Evolutionary conservation across 2,113 vertebrate genomes (phyloP), one percentile per base, ranked within the genome.

Genomic region (Cranoglanis bouderius): DNA sequence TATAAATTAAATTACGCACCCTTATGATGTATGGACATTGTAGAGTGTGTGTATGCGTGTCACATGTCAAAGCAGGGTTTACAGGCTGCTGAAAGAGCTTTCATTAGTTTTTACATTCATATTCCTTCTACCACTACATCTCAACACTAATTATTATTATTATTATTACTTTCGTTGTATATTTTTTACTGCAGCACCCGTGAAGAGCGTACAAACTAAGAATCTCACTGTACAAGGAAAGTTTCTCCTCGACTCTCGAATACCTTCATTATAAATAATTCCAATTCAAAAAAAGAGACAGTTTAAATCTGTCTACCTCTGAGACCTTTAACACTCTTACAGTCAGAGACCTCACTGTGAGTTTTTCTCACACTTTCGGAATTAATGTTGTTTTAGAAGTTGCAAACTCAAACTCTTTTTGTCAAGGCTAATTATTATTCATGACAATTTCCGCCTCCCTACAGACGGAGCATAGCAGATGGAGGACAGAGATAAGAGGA

Each of bases 221-320:
- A 38, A 21, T 72, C 67, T 72, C 67, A 8, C 8, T 38, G 38
- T 1, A 10, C 19, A 10, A 75, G 19, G 38, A 61, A 59, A 19
- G 72, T 59, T 74, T 40, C 51, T 26, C 40, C 49, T 6, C 18
- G 67, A 57, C 9, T 75, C 21, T 43, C 21, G 1, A 40, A 40
- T 43, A 59, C 7, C 70, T 55, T 57, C 35, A 18, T 59, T 86
- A 59, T 86, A 55, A 75, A 57, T 43, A n/a, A 86, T 61, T 75
- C 32, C 26, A 49, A 63, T 80, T 46, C 40, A 61, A 38, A 75
- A 72, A 26, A 57, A 63, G 26, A 75, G 55, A 26, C 63, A 84
- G 43, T 88, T 90, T 77, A 85, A 86, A 89, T 88, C 72, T 43
- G 80, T 70, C 77, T 72, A 78, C 43, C 85, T 72, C 82, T n/a